Evolutionary conservation across 2,113 vertebrate species (phyloP), one percentile per base, ranked within the genome.

Genomic region (Cepphus grylle): DNA sequence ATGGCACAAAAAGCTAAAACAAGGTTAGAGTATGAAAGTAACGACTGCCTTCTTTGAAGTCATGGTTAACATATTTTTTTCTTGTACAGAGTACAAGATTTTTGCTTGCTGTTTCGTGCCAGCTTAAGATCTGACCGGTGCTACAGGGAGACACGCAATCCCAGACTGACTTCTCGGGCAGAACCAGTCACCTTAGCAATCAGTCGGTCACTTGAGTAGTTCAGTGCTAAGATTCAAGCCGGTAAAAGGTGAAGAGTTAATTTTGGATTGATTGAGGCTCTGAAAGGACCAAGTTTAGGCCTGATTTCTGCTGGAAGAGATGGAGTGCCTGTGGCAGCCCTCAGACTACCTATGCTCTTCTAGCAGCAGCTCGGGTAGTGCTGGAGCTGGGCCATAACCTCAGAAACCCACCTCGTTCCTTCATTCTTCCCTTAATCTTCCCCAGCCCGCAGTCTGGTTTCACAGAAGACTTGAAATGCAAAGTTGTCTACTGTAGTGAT

Each of bases 1-100:
- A 3, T 2, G 36, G 81, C 53, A 53, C 43, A 47, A 6, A 29
- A 25, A 63, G 40, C 36, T 53, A 9, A 18, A 62, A 5, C 0
- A 2, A 70, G 43, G 23, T 26, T 15, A 0, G 25, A 25, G 52
- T 3, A 17, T 73, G 58, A 14, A 27, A 36, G 62, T 19, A 67
- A 55, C 52, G 14, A 5, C 1, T 69, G 19, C 25, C 6, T 13
- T 19, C 29, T 56, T 43, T 30, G 14, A 34, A 36, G 43, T 22
- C 5, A 0, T 6, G 30, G 30, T 42, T 32, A 4, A 3, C 0
- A 0, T 3, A 0, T 27, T 3, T 2, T 91, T 77, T 53, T 29
- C 34, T 52, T n/a, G 32, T 15, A 3, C 29, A 32, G 19, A 55
- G 42, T 36, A 16, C 21, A 3, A 55, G 74, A 16, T 40, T 61